phyloP scores from a whole-genome alignment of 53 echinoderm and acorn worm genomes.

The Arbacia lixula region DNA sequence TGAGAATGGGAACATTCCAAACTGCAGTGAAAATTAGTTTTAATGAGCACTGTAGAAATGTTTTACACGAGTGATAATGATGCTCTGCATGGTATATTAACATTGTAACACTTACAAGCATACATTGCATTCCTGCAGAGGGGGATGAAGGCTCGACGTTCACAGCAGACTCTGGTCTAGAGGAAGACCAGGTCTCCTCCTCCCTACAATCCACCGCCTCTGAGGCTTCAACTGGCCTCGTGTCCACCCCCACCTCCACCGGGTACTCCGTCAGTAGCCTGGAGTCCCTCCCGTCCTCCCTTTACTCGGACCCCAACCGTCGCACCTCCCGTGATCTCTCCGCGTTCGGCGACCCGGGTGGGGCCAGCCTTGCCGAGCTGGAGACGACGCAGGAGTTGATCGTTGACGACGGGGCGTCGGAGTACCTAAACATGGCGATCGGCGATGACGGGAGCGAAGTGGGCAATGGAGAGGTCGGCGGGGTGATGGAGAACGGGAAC shows the following conservation, averaged over 20 bases:
- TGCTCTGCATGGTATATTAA: too few relatives aligned
- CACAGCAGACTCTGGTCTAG: slow-evolving; percentile 75
- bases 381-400: slow-evolving; percentile 71
- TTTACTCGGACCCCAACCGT: not conserved
- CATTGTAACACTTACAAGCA: not conserved
- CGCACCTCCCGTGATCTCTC: slow-evolving; percentile 40
- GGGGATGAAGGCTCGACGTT: slow-evolving; percentile 27
- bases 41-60: too few relatives aligned
- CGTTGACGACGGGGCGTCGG: slow-evolving; percentile 67
- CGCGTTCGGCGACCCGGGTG: slow-evolving; percentile 24
- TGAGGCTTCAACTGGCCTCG: not conserved
- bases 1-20: too few relatives aligned
- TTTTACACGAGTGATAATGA: too few relatives aligned
- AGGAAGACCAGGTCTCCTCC: slow-evolving; percentile 69
- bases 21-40: too few relatives aligned
- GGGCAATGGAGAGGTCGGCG: slow-evolving; percentile 55
- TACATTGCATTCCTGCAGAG: not conserved
- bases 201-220: slow-evolving; percentile 12
- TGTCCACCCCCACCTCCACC: slow-evolving; percentile 5
- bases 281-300: slow-evolving; percentile 30
- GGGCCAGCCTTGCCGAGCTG: slow-evolving; percentile 6
- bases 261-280: slow-evolving; percentile 26
- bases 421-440: slow-evolving; percentile 89
- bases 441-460: slow-evolving; percentile 76
- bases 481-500: slow-evolving; percentile 43